These are phyloP conservation scores for Phylloscopus trochiloides DNA, from an alignment of 2,113 vertebrate species.

Conservation along the genomic window DNA sequence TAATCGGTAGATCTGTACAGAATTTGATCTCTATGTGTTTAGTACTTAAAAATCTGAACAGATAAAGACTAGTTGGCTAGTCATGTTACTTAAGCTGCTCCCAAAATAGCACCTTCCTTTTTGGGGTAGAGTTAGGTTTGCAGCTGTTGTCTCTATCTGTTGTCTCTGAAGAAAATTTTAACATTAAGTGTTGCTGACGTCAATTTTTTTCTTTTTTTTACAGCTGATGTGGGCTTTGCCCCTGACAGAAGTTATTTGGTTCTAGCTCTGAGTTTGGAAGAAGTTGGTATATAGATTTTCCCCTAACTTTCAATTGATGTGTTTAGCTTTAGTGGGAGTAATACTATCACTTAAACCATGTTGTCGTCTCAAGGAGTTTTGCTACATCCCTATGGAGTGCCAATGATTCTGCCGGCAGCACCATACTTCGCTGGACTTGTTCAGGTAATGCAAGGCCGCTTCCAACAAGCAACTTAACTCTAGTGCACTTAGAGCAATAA, in stretches of 20 bases:
- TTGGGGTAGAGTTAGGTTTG: slow-evolving; percentile 64
- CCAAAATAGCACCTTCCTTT: slow-evolving; percentile 79
- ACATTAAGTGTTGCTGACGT: slow-evolving; percentile 73
- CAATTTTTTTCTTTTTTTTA: slow-evolving; percentile 68
- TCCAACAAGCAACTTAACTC: slow-evolving; percentile 78
- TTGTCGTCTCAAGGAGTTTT: slow-evolving; percentile 77
- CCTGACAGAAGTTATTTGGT: slow-evolving; percentile 71
- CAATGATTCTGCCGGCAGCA: slow-evolving; percentile 73
- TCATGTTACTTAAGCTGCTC: slow-evolving; percentile 72
- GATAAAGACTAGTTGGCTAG: slow-evolving; percentile 68
- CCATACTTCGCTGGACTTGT: slow-evolving; percentile 76
- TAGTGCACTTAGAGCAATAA: slow-evolving; percentile 86
- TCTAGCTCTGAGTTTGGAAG: slow-evolving; percentile 73
- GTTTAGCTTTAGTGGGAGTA: slow-evolving; percentile 70
- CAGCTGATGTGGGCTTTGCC: slow-evolving; percentile 68
- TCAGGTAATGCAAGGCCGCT: slow-evolving; percentile 77
- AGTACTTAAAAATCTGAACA: slow-evolving; percentile 61
- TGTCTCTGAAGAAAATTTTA: slow-evolving; percentile 76
- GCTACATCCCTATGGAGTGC: slow-evolving; percentile 74
- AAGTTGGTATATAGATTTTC: slow-evolving; percentile 72
- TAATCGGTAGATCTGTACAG: neutral
- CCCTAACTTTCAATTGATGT: slow-evolving; percentile 73
- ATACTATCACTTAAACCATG: slow-evolving; percentile 69
- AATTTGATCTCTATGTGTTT: neutral
- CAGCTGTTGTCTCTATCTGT: slow-evolving; percentile 74